These are phyloP conservation scores for Coturnix japonica DNA, from an alignment of 2,113 vertebrate species.

Conservation along the genomic window DNA sequence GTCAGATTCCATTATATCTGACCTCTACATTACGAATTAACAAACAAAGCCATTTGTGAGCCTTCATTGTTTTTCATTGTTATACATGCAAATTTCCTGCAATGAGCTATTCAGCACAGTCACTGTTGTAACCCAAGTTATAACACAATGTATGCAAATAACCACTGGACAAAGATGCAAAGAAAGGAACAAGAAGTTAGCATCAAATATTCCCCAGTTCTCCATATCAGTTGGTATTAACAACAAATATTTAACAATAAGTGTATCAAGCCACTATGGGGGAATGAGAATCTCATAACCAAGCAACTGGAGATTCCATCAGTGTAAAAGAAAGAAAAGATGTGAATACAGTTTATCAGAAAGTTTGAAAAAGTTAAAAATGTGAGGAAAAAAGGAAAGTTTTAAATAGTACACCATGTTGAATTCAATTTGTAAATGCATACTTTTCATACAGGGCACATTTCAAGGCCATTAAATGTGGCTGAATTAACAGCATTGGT, in stretches of 20 bases:
- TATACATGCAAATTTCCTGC: slow-evolving; percentile 51
- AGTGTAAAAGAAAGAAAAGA: neutral
- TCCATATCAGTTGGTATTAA: neutral
- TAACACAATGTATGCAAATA: neutral
- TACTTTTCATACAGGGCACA: neutral
- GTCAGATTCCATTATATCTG: slow-evolving; percentile 71
- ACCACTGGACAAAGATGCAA: neutral
- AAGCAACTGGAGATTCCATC: neutral
- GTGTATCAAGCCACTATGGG: neutral
- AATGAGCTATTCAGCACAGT: slow-evolving; percentile 24
- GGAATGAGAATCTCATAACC: neutral
- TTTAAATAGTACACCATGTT: neutral
- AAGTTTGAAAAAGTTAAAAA: neutral
- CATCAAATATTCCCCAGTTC: neutral
- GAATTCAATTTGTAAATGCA: neutral
- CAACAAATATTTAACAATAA: neutral
- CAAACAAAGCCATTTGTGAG: slow-evolving; percentile 64
- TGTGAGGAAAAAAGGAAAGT: fast-evolving
- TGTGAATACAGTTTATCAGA: neutral
- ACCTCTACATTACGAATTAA: slow-evolving; percentile 61
- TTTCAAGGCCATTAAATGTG: neutral
- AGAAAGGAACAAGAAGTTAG: neutral
- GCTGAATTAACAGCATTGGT: neutral
- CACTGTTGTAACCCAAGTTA: neutral
- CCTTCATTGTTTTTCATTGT: slow-evolving; percentile 43